These are phyloP conservation scores for Hippolais icterina DNA, from an alignment of 2,113 vertebrate species.

Conservation along the genomic window DNA sequence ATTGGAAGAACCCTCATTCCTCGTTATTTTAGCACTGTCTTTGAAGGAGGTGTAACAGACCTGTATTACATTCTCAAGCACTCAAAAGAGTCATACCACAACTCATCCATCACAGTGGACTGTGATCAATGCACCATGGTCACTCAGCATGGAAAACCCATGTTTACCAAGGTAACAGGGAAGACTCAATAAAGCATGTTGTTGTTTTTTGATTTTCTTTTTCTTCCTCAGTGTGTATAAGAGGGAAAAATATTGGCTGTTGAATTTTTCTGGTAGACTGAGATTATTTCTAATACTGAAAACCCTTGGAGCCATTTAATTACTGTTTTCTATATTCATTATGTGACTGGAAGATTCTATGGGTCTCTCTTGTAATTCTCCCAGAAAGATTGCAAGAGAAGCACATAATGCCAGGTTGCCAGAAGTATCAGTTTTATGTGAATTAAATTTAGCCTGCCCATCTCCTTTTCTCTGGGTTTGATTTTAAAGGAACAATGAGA, in stretches of 20 bases:
- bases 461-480: background rate
- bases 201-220: background rate
- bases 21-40: constrained; percentile 98
- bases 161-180: constrained; percentile 95
- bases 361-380: background rate
- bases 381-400: background rate
- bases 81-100: constrained; percentile 99
- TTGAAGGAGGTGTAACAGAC: constrained; percentile 97
- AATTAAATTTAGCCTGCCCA: background rate
- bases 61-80: constrained; percentile 98
- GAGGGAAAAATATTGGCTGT: background rate
- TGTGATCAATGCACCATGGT: constrained; percentile 99
- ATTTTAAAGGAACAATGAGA: constrained; percentile 3
- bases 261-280: constrained; percentile 9
- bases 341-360: background rate
- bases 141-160: constrained; percentile 97
- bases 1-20: constrained; percentile 98
- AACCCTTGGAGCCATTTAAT: background rate
- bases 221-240: background rate
- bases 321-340: constrained; percentile 29
- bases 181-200: background rate
- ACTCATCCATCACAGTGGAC: constrained; percentile 98
- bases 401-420: background rate
- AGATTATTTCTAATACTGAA: constrained; percentile 32
- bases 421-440: background rate